phyloP scores from a whole-genome alignment of 2,113 vertebrate genomes.

The Sclerurus mexicanus region DNA sequence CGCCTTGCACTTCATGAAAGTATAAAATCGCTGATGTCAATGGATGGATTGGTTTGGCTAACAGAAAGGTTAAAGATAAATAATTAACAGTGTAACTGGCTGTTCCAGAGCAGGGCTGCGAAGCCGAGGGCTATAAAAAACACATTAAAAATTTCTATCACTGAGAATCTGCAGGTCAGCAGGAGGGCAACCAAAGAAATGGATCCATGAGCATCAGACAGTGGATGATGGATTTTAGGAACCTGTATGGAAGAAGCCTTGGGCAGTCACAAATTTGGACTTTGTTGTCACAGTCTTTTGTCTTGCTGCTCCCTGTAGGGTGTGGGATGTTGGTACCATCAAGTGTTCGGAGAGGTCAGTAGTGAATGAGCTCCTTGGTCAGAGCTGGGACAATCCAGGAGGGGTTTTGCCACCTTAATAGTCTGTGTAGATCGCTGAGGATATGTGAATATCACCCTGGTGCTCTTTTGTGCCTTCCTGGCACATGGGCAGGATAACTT shows the following conservation, averaged over 20 bases:
- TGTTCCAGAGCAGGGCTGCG: conserved; percentile 13
- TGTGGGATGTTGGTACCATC: background rate
- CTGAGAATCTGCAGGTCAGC: background rate
- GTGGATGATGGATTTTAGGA: background rate
- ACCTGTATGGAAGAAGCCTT: background rate
- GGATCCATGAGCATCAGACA: background rate
- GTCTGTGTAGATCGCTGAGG: background rate
- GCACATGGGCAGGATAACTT: background rate
- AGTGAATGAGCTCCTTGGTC: background rate
- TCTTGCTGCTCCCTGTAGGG: background rate
- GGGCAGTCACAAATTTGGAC: background rate
- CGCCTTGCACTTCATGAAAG: conserved; percentile 35
- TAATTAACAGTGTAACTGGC: conserved; percentile 44
- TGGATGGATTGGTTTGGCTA: conserved; percentile 21
- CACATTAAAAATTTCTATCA: background rate
- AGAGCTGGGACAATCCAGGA: background rate
- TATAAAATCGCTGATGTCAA: conserved; percentile 47
- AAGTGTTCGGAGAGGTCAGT: background rate
- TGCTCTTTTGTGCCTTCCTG: background rate
- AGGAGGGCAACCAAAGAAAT: background rate
- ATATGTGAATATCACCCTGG: background rate
- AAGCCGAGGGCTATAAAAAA: background rate
- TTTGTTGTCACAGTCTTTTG: background rate
- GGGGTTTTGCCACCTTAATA: background rate
- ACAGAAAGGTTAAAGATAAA: conserved; percentile 71